These are phyloP conservation scores for Drosophila subpulchrella DNA, from an alignment of 1,140 invertebrate species.

Conservation along the genomic window DNA sequence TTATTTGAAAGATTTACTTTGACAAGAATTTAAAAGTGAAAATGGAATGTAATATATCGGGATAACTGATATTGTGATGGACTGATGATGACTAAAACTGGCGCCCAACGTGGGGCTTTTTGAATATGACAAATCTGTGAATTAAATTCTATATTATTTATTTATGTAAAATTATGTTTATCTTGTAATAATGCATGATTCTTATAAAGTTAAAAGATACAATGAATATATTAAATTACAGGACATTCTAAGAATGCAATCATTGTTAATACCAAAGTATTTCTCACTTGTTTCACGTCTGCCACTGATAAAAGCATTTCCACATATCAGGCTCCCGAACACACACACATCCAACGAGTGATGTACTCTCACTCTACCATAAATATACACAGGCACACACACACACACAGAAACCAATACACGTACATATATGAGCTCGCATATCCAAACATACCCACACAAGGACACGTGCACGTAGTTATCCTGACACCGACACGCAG, in stretches of 20 bases:
- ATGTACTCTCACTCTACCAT: conserved; percentile 39
- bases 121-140: neutral
- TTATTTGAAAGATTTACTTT: too few species aligned
- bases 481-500: conserved; percentile 75
- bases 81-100: neutral
- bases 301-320: conserved; percentile 77
- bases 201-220: neutral
- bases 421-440: conserved; percentile 23
- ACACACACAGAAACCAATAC: conserved; percentile 17
- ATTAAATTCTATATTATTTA: neutral
- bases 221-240: conserved; percentile 7
- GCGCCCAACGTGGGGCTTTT: neutral
- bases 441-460: conserved; percentile 27
- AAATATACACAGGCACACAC: conserved; percentile 27
- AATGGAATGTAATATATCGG: neutral
- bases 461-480: conserved; percentile 48
- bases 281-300: conserved; percentile 64
- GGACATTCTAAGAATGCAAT: conserved; percentile 17
- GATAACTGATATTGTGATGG: too few species aligned
- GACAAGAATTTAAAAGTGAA: too few species aligned
- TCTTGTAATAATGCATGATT: too few species aligned
- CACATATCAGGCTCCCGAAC: conserved; percentile 53
- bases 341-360: conserved; percentile 29
- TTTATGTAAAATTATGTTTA: neutral
- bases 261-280: conserved; percentile 19